Evolutionary conservation across 2,113 vertebrate species (phyloP).

Genomic region (Amphiprion ocellaris): DNA sequence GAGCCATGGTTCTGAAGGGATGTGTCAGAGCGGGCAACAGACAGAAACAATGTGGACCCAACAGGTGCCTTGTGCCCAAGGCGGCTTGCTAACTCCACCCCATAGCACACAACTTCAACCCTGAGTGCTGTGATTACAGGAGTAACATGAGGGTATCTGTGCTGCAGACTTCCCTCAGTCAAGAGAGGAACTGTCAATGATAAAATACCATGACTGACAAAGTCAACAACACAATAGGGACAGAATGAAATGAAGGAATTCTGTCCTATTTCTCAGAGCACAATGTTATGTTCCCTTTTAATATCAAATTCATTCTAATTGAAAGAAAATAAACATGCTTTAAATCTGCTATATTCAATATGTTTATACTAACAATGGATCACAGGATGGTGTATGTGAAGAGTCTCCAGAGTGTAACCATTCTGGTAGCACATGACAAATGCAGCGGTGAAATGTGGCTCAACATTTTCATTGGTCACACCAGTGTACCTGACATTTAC

Average conservation of each 20-base stretch:
- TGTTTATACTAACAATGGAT: constrained; percentile 6
- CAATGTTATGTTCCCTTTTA: neutral
- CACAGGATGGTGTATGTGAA: neutral
- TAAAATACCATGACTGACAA: neutral
- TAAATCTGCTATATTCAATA: neutral
- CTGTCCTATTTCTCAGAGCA: neutral
- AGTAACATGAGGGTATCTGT: constrained; percentile 40
- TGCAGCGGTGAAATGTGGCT: too few relatives aligned
- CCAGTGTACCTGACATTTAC: too few relatives aligned
- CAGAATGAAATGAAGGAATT: neutral
- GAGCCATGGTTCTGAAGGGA: constrained; percentile 75
- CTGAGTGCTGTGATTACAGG: constrained; percentile 41
- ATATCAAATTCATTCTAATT: neutral
- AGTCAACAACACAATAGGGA: constrained; percentile 15
- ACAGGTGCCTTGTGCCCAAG: constrained; percentile 59
- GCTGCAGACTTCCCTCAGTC: constrained; percentile 25
- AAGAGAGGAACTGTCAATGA: constrained; percentile 29
- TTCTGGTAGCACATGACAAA: too few relatives aligned
- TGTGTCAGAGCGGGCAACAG: constrained; percentile 75
- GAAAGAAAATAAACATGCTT: neutral
- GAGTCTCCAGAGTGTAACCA: neutral
- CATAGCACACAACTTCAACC: constrained; percentile 41
- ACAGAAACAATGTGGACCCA: constrained; percentile 57
- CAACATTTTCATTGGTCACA: too few relatives aligned
- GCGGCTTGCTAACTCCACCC: constrained; percentile 54